These are phyloP conservation scores for Mormyrus lacerda DNA, from an alignment of 2,113 vertebrate genomes.

Conservation along the genomic window DNA sequence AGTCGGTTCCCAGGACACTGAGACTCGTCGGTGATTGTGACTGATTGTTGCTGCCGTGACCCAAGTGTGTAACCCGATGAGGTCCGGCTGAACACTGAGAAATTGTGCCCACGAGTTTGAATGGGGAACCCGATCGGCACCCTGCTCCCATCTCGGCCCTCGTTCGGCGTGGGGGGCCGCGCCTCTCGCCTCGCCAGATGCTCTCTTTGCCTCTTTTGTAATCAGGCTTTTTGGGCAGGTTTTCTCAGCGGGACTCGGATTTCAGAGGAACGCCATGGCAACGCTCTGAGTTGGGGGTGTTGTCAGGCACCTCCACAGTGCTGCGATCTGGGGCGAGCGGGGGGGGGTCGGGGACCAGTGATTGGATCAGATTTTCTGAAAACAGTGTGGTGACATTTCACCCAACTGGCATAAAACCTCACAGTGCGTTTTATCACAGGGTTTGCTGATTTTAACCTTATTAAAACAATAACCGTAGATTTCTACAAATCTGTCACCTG, in stretches of 20 bases:
- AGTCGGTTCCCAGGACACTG: neutral
- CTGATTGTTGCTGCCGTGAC: neutral
- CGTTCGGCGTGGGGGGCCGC: neutral
- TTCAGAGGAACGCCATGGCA: neutral
- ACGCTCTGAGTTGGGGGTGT: neutral
- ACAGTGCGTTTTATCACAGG: neutral
- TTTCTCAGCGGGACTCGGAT: neutral
- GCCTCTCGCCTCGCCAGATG: neutral
- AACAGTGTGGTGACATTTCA: neutral
- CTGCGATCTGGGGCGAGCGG: neutral
- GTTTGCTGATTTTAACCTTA: neutral
- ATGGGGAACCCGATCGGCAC: neutral
- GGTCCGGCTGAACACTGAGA: neutral
- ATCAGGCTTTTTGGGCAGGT: neutral
- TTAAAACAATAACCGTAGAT: neutral
- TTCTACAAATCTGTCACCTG: neutral
- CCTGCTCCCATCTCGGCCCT: neutral
- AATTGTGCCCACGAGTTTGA: constrained; percentile 2
- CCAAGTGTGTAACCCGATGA: constrained; percentile 5
- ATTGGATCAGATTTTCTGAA: neutral
- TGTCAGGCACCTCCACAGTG: neutral
- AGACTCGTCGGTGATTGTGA: neutral
- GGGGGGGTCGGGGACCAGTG: neutral
- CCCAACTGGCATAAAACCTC: neutral
- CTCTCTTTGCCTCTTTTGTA: constrained; percentile 2